These are phyloP conservation scores for Charanyca ferruginea DNA, from an alignment of 2,888 invertebrate genomes.

Conservation along the genomic window DNA sequence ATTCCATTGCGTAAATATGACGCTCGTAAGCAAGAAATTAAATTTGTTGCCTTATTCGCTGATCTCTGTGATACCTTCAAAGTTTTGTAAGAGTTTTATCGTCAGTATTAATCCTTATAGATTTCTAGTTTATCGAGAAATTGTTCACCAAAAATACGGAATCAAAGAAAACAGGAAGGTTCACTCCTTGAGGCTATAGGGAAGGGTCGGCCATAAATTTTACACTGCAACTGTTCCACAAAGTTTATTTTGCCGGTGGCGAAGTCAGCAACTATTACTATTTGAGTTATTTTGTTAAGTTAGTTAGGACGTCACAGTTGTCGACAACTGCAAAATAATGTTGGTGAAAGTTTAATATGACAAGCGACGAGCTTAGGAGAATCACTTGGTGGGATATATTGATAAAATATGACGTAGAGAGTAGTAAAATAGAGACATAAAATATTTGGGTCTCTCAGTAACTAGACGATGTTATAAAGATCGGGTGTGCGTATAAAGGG, in stretches of 20 bases:
- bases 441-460: constrained; percentile 57
- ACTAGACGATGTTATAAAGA: constrained; percentile 47
- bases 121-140: constrained; percentile 6
- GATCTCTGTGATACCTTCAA: neutral
- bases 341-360: constrained; percentile 61
- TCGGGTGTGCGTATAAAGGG: constrained; percentile 33
- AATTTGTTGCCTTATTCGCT: neutral
- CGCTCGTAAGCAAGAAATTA: constrained; percentile 5
- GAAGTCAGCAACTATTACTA: constrained; percentile 39
- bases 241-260: constrained; percentile 48
- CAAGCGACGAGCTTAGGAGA: constrained; percentile 57
- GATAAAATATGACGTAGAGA: constrained; percentile 60
- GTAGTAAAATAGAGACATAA: constrained; percentile 62
- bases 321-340: constrained; percentile 51
- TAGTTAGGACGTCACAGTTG: constrained; percentile 32
- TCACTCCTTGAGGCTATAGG: constrained; percentile 34
- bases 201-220: constrained; percentile 61
- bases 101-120: neutral
- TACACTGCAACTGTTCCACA: constrained; percentile 60
- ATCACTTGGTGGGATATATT: constrained; percentile 57
- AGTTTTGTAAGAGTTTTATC: constrained; percentile 5
- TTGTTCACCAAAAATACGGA: constrained; percentile 29
- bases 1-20: constrained; percentile 20
- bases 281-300: constrained; percentile 30
- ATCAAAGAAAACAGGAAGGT: constrained; percentile 45